phyloP scores from a whole-genome alignment of 2,113 vertebrate genomes.

The Megaleporinus macrocephalus region DNA sequence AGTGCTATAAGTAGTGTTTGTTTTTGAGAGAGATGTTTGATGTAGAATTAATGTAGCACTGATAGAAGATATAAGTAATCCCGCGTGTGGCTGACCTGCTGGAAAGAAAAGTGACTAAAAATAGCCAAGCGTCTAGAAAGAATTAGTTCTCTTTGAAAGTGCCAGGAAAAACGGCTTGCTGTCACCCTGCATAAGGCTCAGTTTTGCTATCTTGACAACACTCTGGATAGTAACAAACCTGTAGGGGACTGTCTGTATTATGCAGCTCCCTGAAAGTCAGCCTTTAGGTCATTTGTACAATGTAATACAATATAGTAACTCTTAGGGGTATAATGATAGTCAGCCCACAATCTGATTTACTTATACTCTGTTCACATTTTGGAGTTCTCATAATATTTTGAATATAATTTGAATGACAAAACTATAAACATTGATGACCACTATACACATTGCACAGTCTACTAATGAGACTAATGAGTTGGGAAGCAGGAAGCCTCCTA shows the following conservation, averaged over 20 bases:
- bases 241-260: conserved; percentile 3
- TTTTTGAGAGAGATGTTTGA: conserved; percentile 2
- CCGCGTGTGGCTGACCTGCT: conserved; percentile 30
- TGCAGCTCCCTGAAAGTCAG: not conserved
- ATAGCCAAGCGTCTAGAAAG: conserved; percentile 6
- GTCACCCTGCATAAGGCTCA: conserved; percentile 10
- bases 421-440: no score
- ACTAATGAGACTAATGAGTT: not conserved
- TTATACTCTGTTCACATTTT: not conserved
- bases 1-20: not conserved
- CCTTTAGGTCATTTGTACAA: conserved; percentile 21
- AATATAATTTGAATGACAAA: not conserved
- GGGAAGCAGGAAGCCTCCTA: not conserved
- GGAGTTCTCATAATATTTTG: not conserved
- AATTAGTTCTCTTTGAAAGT: conserved; percentile 45
- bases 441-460: not conserved
- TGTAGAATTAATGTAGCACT: conserved; percentile 2
- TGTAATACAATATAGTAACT: not conserved
- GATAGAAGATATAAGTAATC: conserved; percentile 25
- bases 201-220: conserved; percentile 35
- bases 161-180: conserved; percentile 22
- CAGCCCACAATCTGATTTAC: not conserved
- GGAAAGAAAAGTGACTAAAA: conserved; percentile 33
- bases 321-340: not conserved
- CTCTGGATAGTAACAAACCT: conserved; percentile 28